Conservation (phyloP, 2,888 invertebrate genomes). For the Hanleya hanleyi region DNA sequence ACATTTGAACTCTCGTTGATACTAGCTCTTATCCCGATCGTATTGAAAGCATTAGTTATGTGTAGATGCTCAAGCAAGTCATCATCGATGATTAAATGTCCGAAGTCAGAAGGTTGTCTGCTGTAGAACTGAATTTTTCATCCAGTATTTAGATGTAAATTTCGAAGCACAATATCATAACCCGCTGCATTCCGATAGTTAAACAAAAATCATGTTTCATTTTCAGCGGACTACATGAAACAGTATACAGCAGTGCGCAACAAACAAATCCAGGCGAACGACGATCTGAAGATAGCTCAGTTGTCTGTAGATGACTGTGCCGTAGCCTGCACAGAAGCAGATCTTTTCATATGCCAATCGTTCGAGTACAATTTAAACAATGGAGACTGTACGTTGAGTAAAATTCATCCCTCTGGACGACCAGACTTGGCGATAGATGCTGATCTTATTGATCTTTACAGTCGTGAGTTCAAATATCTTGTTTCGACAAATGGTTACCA, state of each 20-base stretch:
- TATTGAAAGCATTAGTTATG: too few species aligned
- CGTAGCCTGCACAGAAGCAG: slow-evolving; percentile 27
- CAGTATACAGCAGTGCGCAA: slow-evolving; percentile 23
- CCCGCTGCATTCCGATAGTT: too few species aligned
- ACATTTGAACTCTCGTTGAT: too few species aligned
- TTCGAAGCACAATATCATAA: too few species aligned
- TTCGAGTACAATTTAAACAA: slow-evolving; percentile 53
- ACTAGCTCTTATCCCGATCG: too few species aligned
- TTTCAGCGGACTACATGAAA: slow-evolving; percentile 2
- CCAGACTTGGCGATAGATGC: slow-evolving; percentile 37
- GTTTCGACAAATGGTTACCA: too few species aligned
- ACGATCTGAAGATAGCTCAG: slow-evolving; percentile 44
- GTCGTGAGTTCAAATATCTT: slow-evolving; percentile 52
- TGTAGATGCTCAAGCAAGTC: too few species aligned
- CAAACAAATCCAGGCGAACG: slow-evolving; percentile 44
- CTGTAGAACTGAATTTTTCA: too few species aligned
- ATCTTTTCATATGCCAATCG: slow-evolving; percentile 51
- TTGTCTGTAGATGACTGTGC: slow-evolving; percentile 51
- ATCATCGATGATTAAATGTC: too few species aligned
- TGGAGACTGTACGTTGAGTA: slow-evolving; percentile 49
- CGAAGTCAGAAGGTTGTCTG: too few species aligned
- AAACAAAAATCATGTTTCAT: too few species aligned
- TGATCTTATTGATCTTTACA: slow-evolving; percentile 48
- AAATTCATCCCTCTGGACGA: slow-evolving; percentile 50
- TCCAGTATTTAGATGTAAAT: too few species aligned